Percentiles rank a stretch among this genome's conserved stretches.
phyloP scores from a whole-genome alignment of 2,888 invertebrate species.

The Myathropa florea region DNA sequence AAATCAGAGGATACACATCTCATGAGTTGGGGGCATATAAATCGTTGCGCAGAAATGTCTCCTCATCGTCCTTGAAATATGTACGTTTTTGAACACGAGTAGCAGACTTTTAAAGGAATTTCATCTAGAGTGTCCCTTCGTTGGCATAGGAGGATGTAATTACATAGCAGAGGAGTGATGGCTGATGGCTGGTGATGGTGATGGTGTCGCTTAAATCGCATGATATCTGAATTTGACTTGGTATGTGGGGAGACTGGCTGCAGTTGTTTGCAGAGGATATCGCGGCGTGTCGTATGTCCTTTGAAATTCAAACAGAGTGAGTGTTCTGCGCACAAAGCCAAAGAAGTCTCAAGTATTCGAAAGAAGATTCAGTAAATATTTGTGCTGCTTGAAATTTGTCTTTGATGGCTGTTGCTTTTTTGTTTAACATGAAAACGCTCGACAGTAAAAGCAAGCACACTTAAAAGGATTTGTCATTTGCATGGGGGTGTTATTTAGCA shows the following conservation, averaged over 20 bases:
- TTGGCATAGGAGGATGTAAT: constrained; percentile 39
- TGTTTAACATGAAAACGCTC: no score
- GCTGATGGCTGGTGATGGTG: neutral
- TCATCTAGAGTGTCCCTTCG: neutral
- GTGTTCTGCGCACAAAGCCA: constrained; percentile 23
- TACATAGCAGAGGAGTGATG: constrained; percentile 17
- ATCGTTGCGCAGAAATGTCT: constrained; percentile 28
- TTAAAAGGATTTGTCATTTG: constrained; percentile 50
- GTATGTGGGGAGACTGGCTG: constrained; percentile 20
- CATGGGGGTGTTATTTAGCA: constrained; percentile 30
- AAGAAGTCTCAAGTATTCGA: constrained; percentile 46
- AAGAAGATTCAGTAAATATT: constrained; percentile 50
- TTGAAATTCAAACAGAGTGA: constrained; percentile 55
- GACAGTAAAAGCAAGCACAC: constrained; percentile 27
- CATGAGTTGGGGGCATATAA: constrained; percentile 17
- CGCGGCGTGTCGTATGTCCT: constrained; percentile 52
- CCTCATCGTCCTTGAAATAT: constrained; percentile 23
- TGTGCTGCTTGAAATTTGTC: constrained; percentile 57
- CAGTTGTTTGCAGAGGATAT: constrained; percentile 63
- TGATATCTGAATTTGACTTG: constrained; percentile 50
- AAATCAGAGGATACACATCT: constrained; percentile 24
- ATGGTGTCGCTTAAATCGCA: constrained; percentile 39
- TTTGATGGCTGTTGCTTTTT: constrained; percentile 48
- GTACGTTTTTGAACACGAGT: constrained; percentile 19
- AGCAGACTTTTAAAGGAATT: constrained; percentile 16